Percentiles rank a stretch among this genome's conserved stretches.
phyloP scores from a whole-genome alignment of 2,113 vertebrate species.

The Dryoscopus gambensis region DNA sequence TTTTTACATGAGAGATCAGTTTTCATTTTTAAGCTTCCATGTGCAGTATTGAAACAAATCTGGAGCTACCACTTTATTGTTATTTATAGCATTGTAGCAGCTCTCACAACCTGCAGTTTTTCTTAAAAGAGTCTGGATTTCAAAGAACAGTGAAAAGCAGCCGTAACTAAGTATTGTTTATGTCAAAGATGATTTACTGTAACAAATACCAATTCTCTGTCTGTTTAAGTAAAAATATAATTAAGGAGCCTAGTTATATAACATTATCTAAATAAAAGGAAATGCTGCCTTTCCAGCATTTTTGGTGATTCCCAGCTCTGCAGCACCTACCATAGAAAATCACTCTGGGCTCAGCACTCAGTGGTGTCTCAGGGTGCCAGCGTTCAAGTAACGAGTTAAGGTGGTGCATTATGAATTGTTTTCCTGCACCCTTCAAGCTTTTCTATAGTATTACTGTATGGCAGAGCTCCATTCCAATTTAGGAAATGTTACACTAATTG shows the following conservation, averaged over 20 bases:
- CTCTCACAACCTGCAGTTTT: not conserved
- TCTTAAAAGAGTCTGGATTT: not conserved
- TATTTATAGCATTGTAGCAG: conserved; percentile 13
- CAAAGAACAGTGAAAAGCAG: not conserved
- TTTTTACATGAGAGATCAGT: not conserved
- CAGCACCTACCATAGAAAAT: not conserved
- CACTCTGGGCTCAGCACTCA: not conserved
- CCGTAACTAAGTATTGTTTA: not conserved
- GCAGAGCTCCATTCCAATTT: conserved; percentile 53
- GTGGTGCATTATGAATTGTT: not conserved
- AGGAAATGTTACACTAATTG: conserved; percentile 72
- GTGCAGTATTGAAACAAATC: not conserved
- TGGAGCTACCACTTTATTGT: not conserved
- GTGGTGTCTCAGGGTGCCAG: not conserved
- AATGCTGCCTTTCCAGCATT: not conserved
- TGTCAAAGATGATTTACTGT: conserved; percentile 25
- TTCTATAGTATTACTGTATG: not conserved
- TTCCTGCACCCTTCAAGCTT: not conserved
- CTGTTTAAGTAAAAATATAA: not conserved
- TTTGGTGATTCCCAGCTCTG: not conserved
- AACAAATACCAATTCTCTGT: not conserved
- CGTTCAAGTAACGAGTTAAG: not conserved
- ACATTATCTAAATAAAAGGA: not conserved
- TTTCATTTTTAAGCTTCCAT: not conserved
- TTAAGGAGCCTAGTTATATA: not conserved